These are phyloP conservation scores for Aplysina aerophoba DNA, from an alignment of 37 sponge, comb jelly and placozoan species.

Conservation along the genomic window DNA sequence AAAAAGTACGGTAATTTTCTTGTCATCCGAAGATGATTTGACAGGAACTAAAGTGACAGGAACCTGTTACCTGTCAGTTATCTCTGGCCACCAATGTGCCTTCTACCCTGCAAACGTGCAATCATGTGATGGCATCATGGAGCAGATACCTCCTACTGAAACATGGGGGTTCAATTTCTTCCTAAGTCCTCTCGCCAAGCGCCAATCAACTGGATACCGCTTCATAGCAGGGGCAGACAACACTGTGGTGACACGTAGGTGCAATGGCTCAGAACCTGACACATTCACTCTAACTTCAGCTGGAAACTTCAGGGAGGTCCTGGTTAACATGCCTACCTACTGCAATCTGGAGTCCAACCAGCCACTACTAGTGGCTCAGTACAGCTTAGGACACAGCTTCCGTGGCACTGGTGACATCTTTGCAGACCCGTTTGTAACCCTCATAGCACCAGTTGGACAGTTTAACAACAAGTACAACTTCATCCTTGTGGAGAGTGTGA, in stretches of 20 bases:
- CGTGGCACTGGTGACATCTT: neutral
- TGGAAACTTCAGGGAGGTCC: constrained; percentile 28
- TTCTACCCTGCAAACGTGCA: neutral
- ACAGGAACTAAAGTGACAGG: constrained; percentile 46
- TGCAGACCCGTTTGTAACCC: constrained; percentile 69
- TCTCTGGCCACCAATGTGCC: constrained; percentile 46
- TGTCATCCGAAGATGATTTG: constrained; percentile 14
- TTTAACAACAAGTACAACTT: constrained; percentile 52
- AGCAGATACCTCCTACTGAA: constrained; percentile 64
- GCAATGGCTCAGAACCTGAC: constrained; percentile 1
- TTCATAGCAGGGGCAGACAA: constrained; percentile 42
- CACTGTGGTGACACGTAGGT: constrained; percentile 43
- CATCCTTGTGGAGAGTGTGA: neutral
- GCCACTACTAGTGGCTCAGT: constrained; percentile 51
- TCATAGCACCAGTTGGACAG: constrained; percentile 75
- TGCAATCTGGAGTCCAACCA: constrained; percentile 48
- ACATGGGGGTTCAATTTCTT: constrained; percentile 65
- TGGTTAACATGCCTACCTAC: neutral
- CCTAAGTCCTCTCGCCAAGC: constrained; percentile 27
- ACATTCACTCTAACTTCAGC: constrained; percentile 11
- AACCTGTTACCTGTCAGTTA: constrained; percentile 38
- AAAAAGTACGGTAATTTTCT: neutral
- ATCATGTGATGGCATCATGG: constrained; percentile 60
- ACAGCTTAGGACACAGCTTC: constrained; percentile 20
- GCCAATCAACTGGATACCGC: constrained; percentile 26